Conservation (phyloP, 2,797 vertebrate species). For the Hozukius guyotensis region DNA sequence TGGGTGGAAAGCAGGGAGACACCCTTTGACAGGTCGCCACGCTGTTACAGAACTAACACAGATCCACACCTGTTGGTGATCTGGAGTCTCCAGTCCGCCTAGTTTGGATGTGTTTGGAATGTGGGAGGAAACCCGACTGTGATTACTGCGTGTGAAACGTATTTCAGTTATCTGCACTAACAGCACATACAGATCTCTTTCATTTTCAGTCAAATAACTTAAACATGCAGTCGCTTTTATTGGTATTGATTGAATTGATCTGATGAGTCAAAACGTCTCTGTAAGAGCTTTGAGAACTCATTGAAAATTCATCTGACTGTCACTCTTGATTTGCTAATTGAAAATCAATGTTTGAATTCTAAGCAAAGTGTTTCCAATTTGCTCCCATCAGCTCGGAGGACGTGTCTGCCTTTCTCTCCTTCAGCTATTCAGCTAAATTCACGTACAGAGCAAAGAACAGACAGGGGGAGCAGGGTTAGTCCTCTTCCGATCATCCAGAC, state of each 20-base stretch:
- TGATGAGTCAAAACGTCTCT: not conserved
- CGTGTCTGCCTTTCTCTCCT: not conserved
- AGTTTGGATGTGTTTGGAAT: slow-evolving; percentile 19
- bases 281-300: not conserved
- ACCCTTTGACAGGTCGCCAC: slow-evolving; percentile 14
- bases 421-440: not conserved
- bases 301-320: not conserved
- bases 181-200: not conserved
- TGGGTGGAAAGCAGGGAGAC: not conserved
- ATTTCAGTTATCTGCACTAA: not conserved
- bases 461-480: not conserved
- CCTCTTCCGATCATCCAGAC: not conserved
- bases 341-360: not conserved
- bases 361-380: not conserved
- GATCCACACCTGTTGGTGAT: slow-evolving; percentile 27
- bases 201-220: not conserved
- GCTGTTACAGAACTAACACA: not conserved
- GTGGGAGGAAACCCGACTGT: slow-evolving; percentile 5
- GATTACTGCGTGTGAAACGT: not conserved
- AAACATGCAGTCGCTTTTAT: not conserved
- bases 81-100: slow-evolving; percentile 12
- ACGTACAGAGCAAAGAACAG: not conserved
- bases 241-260: not conserved
- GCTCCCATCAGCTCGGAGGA: not conserved
- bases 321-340: not conserved